Evolutionary conservation across 2,113 vertebrate species (phyloP).

Genomic region (Mastomys coucha): DNA sequence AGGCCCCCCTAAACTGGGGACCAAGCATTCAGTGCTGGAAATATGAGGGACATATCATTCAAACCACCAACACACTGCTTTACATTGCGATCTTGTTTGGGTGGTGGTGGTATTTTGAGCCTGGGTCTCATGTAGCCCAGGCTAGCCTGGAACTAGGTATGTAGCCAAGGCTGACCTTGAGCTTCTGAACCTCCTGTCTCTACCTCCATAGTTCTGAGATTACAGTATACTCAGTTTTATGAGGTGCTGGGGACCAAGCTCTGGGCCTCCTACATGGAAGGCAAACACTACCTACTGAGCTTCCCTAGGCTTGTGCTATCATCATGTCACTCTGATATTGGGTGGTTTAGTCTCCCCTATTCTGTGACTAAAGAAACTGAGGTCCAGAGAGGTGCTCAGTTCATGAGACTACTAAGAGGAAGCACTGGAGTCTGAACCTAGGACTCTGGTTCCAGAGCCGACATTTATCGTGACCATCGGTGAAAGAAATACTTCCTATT

Average conservation of each 20-base stretch:
- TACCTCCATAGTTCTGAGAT: neutral
- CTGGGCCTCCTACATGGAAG: neutral
- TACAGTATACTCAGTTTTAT: neutral
- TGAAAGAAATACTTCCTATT: constrained; percentile 24
- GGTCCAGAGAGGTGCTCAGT: neutral
- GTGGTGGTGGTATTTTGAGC: neutral
- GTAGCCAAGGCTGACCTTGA: neutral
- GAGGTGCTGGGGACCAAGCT: neutral
- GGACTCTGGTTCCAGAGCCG: neutral
- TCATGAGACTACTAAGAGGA: neutral
- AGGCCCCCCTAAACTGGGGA: neutral
- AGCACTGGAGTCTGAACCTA: neutral
- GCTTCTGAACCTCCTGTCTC: neutral
- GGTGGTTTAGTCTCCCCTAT: neutral
- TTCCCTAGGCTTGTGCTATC: neutral
- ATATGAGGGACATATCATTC: neutral
- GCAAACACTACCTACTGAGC: neutral
- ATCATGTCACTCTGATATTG: neutral
- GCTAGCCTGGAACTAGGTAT: neutral
- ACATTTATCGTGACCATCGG: neutral
- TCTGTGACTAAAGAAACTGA: constrained; percentile 18
- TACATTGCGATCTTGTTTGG: neutral
- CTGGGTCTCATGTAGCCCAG: neutral
- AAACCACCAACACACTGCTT: neutral
- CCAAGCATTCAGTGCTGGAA: neutral